Base-by-base conservation (phyloP, 1,140 invertebrate species). In the Drosophila sp. region DNA sequence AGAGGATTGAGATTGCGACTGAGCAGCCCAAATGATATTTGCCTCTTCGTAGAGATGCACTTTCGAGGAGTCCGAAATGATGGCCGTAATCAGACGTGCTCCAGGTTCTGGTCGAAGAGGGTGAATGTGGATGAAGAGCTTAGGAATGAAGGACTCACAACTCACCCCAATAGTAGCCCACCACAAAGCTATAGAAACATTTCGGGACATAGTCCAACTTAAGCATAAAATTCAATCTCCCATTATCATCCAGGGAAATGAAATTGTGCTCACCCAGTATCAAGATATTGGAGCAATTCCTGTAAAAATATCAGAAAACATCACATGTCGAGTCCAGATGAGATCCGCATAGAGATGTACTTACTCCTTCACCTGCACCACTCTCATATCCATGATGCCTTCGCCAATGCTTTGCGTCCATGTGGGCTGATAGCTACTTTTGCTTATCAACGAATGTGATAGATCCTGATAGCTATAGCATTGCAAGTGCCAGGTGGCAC, bases 21-120 rank as follows among this genome's bases (percentile, higher is more conserved):
- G 95, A 0, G 96, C 95, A 4, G 96, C 95, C 96, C 96, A 97
- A 80, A 94, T 95, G 25, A 97, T 92, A 30, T 93, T 94, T 23
- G 94, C 94, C 70, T 95, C 94, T 78, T 96, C 94, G 87, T 96
- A 97, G 57, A 97, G 93, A 72, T 96, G 93, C 58, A 95, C 77
- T 63, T 93, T 94, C 56, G 93, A 92, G n/a, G 94, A 93, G 82
- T 95, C 94, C 47, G 93, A 94, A 3, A 94, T 92, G 27, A 95
- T 93, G 58, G 94, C 84, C 38, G 93, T 93, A 83, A 95, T 94
- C 27, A 94, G 76, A 38, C 93, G 94, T 4, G 93, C 93, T 40
- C 94, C 92, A 17, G 93, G 93, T 80, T 93, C 93, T 94, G 2
- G 58, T 30, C 72, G 80, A 76, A 5, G 4, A 3, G 25, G 3